Conservation (phyloP, 2,113 vertebrate genomes). For the Triplophysa tibetana region DNA sequence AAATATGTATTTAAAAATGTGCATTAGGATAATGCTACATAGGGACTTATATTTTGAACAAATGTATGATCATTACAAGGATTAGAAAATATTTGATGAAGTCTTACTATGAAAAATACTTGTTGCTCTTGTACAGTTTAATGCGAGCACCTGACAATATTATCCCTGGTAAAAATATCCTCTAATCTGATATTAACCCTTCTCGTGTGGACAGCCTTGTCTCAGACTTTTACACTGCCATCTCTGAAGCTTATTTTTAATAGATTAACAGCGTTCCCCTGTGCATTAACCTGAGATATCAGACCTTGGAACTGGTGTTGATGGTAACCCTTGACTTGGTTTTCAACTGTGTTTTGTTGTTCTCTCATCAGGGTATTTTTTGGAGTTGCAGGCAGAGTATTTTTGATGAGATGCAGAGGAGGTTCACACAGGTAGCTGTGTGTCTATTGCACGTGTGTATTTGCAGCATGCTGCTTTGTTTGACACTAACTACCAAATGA, state of each 20-base stretch:
- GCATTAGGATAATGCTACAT: background rate
- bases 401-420: slow-evolving; percentile 98
- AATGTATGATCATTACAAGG: too few species aligned
- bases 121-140: slow-evolving; percentile 26
- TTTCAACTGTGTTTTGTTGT: slow-evolving; percentile 38
- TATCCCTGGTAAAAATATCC: slow-evolving; percentile 74
- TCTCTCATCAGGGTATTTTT: slow-evolving; percentile 84
- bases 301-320: background rate
- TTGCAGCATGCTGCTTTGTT: slow-evolving; percentile 37
- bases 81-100: background rate
- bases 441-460: slow-evolving; percentile 36
- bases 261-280: slow-evolving; percentile 45
- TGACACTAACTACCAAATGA: slow-evolving; percentile 15
- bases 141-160: slow-evolving; percentile 67
- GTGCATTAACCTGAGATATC: slow-evolving; percentile 1
- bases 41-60: background rate
- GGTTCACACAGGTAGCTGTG: slow-evolving; percentile 87
- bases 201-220: slow-evolving; percentile 61
- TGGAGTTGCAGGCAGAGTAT: slow-evolving; percentile 98
- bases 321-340: slow-evolving; percentile 1
- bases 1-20: too few species aligned
- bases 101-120: slow-evolving; percentile 2
- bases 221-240: slow-evolving; percentile 51
- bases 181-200: slow-evolving; percentile 74
- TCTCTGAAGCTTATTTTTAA: slow-evolving; percentile 51